These are phyloP conservation scores for Catotricha subobsoleta DNA, from an alignment of 2,888 invertebrate genomes.

Conservation along the genomic window DNA sequence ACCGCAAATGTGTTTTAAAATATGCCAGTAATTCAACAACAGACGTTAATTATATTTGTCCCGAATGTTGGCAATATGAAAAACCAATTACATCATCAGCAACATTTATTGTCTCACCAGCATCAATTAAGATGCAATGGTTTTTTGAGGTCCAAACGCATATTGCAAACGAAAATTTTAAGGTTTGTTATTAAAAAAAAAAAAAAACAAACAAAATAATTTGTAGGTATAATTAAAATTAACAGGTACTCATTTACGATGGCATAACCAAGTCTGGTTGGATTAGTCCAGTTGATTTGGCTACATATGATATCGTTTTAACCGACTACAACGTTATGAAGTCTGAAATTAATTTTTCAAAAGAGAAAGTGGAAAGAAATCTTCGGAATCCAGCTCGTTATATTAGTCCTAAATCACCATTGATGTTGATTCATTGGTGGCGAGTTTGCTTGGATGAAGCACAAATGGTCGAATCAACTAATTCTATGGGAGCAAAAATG, in stretches of 20 bases:
- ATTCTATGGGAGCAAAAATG: slow-evolving; percentile 35
- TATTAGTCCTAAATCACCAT: slow-evolving; percentile 42
- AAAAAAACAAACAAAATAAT: background rate
- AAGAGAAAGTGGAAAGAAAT: slow-evolving; percentile 17
- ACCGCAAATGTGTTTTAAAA: slow-evolving; percentile 39
- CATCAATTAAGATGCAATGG: slow-evolving; percentile 52
- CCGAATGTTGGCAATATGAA: slow-evolving; percentile 39
- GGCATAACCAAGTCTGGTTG: slow-evolving; percentile 26
- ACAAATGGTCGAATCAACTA: slow-evolving; percentile 52
- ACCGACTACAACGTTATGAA: slow-evolving; percentile 49
- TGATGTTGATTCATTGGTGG: slow-evolving; percentile 58
- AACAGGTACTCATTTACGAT: slow-evolving; percentile 33
- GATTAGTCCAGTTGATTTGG: slow-evolving; percentile 38
- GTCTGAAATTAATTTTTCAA: slow-evolving; percentile 41
- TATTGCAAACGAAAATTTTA: slow-evolving; percentile 30
- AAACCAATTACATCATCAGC: slow-evolving; percentile 31
- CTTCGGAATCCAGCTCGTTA: slow-evolving; percentile 43
- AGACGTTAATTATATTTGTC: slow-evolving; percentile 37
- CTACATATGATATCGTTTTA: slow-evolving; percentile 49
- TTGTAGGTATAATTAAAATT: background rate
- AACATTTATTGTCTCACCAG: slow-evolving; percentile 56
- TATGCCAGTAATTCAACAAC: slow-evolving; percentile 18
- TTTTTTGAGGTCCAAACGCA: slow-evolving; percentile 48
- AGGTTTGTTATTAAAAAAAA: slow-evolving; percentile 10
- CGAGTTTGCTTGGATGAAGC: slow-evolving; percentile 62